Percentiles rank a stretch among this genome's conserved stretches.
Conservation (phyloP, 2,888 invertebrate genomes). For the Epinotia nisella region DNA sequence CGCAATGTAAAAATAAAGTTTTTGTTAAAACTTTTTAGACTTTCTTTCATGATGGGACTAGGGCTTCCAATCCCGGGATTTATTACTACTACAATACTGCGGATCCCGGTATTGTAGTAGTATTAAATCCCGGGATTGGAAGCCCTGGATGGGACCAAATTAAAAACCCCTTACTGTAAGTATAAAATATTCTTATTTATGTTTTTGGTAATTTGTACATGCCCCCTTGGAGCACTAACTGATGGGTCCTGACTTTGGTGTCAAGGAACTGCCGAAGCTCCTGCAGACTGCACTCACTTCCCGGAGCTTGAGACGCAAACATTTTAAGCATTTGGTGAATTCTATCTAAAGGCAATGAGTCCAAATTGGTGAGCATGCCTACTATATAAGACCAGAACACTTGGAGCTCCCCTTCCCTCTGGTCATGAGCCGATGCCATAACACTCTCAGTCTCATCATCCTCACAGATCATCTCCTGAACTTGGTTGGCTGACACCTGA, state of each 20-base stretch:
- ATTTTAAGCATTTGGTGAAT: conserved; percentile 98
- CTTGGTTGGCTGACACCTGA: conserved; percentile 82
- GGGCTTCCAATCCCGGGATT: too few species aligned
- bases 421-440: conserved; percentile 97
- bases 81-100: too few species aligned
- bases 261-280: conserved; percentile 96
- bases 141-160: background rate
- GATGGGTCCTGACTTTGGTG: conserved; percentile 96
- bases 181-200: conserved; percentile 54
- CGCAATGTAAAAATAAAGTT: conserved; percentile 72
- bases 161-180: conserved; percentile 9
- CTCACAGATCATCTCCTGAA: conserved; percentile 89
- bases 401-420: conserved; percentile 96
- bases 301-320: conserved; percentile 97
- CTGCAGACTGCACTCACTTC: conserved; percentile 94
- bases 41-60: conserved; percentile 50
- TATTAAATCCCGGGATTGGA: too few species aligned
- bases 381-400: conserved; percentile 98
- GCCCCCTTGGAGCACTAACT: conserved; percentile 92
- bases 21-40: conserved; percentile 66
- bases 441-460: conserved; percentile 97
- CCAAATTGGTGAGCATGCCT: conserved; percentile 98
- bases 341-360: conserved; percentile 94
- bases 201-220: conserved; percentile 94
- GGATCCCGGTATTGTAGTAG: too few species aligned